A percentile compares a stretch with the other conserved stretches of the same genome.
phyloP scores from a whole-genome alignment of 2,797 vertebrate species.

The Etheostoma nigrum region DNA sequence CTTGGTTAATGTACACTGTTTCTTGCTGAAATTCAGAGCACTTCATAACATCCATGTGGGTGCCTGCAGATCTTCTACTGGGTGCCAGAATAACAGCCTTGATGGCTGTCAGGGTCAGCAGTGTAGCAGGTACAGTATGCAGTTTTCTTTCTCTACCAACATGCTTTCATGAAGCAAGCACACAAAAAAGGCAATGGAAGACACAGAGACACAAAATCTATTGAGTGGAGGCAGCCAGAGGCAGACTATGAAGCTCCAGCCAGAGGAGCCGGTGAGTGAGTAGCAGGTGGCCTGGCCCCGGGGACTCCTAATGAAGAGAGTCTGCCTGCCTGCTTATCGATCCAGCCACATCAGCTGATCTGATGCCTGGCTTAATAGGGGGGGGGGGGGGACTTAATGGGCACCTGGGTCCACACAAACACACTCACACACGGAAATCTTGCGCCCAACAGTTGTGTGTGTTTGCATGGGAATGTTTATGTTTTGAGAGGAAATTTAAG shows the following conservation, averaged over 20 bases:
- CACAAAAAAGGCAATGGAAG: conserved; percentile 35
- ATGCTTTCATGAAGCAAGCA: conserved; percentile 27
- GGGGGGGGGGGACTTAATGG: conserved; percentile 31
- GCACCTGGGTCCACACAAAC: conserved; percentile 45
- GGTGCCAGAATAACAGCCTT: conserved; percentile 6
- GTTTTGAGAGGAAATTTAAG: conserved; percentile 2
- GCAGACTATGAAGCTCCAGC: conserved; percentile 41
- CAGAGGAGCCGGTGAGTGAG: conserved; percentile 62
- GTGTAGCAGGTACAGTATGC: conserved; percentile 21
- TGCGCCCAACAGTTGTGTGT: conserved; percentile 32
- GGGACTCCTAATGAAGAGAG: conserved; percentile 81
- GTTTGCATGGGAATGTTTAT: not conserved
- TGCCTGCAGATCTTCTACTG: not conserved
- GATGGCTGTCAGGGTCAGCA: conserved; percentile 1
- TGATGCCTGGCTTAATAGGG: conserved; percentile 64
- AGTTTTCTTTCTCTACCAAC: conserved; percentile 23
- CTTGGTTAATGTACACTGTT: not conserved
- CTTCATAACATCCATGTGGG: conserved; percentile 3
- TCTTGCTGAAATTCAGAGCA: not conserved
- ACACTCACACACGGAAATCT: conserved; percentile 17
- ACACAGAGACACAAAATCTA: conserved; percentile 49
- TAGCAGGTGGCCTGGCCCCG: conserved; percentile 76
- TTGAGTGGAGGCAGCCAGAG: conserved; percentile 41
- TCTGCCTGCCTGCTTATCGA: conserved; percentile 74
- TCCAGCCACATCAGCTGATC: conserved; percentile 70